Evolutionary conservation across 2,113 vertebrate genomes (phyloP).

Genomic region (Motacilla tschutschensis): DNA sequence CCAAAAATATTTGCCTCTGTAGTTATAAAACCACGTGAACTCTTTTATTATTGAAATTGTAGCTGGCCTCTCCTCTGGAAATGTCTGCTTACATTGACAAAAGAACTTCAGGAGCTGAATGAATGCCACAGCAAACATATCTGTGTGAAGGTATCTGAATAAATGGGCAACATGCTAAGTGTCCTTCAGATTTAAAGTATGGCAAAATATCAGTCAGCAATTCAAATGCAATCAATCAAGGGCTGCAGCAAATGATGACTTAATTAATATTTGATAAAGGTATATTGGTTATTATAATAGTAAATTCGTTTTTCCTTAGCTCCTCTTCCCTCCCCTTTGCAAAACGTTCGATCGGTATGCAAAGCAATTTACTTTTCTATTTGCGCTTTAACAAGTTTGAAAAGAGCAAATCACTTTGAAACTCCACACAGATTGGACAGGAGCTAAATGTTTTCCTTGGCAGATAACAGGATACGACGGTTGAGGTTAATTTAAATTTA

Average conservation of each 20-base stretch:
- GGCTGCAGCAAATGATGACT: neutral
- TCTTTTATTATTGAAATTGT: neutral
- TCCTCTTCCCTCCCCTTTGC: neutral
- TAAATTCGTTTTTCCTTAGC: neutral
- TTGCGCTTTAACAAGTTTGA: constrained; percentile 18
- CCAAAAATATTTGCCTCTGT: neutral
- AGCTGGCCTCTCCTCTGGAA: neutral
- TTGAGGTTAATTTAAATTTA: constrained; percentile 16
- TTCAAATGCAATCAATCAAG: constrained; percentile 22
- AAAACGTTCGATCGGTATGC: neutral
- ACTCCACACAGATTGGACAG: neutral
- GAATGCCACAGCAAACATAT: constrained; percentile 1
- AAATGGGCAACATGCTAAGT: neutral
- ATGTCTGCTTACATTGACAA: neutral
- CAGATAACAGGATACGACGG: neutral
- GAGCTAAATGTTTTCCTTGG: constrained; percentile 25
- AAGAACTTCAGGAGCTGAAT: constrained; percentile 20
- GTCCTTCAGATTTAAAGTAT: neutral
- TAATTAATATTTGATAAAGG: constrained; percentile 57
- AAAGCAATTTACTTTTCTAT: constrained; percentile 30
- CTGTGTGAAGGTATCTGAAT: neutral
- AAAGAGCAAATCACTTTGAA: constrained; percentile 25
- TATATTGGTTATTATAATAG: constrained; percentile 37
- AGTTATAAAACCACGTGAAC: neutral
- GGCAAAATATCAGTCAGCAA: constrained; percentile 23